phyloP scores from a whole-genome alignment of 2,797 vertebrate species.

The Notolepis coatsorum region DNA sequence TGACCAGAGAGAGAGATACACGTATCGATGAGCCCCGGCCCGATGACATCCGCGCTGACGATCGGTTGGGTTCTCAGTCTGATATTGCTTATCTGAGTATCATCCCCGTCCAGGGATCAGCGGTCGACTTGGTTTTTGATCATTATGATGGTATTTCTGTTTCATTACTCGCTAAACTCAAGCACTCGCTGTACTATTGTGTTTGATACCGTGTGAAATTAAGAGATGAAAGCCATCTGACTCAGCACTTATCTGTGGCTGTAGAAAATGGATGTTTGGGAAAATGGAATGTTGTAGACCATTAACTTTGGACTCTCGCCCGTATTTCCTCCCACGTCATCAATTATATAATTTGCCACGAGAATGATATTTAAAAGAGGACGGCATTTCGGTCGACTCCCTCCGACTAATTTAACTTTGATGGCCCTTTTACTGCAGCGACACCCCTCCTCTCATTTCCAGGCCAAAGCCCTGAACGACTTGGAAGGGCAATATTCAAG shows the following conservation, averaged over 20 bases:
- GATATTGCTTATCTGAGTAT: too few species aligned
- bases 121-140: conserved; percentile 12
- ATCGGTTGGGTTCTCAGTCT: too few species aligned
- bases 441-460: conserved; percentile 12
- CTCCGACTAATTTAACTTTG: conserved; percentile 31
- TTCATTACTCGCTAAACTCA: conserved; percentile 31
- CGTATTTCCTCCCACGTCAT: conserved; percentile 55
- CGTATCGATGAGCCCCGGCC: too few species aligned
- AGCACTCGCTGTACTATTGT: conserved; percentile 16
- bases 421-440: conserved; percentile 16
- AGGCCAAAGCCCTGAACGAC: not conserved
- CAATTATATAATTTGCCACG: conserved; percentile 54
- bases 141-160: conserved; percentile 16
- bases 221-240: conserved; percentile 32
- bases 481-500: not conserved
- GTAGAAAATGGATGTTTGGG: conserved; percentile 46
- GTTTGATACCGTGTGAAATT: conserved; percentile 44
- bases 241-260: conserved; percentile 34
- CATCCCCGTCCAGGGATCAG: conserved; percentile 11
- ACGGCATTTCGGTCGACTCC: conserved; percentile 31
- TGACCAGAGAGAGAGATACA: too few species aligned
- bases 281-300: conserved; percentile 62
- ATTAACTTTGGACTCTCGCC: conserved; percentile 65
- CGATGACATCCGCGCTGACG: too few species aligned
- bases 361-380: conserved; percentile 46